phyloP scores from a whole-genome alignment of 2,888 invertebrate species.

The Drosophila mettleri region DNA sequence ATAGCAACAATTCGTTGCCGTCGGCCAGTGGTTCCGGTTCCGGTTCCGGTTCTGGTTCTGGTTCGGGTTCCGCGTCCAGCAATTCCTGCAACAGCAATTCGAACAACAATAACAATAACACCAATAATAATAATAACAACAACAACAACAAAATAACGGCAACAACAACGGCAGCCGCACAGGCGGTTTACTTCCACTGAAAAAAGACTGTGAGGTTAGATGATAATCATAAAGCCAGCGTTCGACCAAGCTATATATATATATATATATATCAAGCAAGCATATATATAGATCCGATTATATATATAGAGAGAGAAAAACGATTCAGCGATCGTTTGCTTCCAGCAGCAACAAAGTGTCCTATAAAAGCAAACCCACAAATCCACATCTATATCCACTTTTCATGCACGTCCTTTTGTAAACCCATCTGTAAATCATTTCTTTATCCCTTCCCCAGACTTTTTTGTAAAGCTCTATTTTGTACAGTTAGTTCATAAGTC shows the following conservation, averaged over 20 bases:
- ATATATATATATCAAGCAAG: constrained; percentile 5
- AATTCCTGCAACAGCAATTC: constrained; percentile 71
- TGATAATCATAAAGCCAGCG: constrained; percentile 87
- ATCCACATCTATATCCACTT: not conserved
- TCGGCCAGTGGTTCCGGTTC: constrained; percentile 60
- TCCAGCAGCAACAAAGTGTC: constrained; percentile 56
- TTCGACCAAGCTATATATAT: constrained; percentile 27
- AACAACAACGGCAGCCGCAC: constrained; percentile 56
- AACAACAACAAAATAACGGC: constrained; percentile 59
- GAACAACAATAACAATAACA: constrained; percentile 65
- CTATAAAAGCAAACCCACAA: constrained; percentile 20
- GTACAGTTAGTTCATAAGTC: constrained; percentile 69
- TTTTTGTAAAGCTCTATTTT: constrained; percentile 46
- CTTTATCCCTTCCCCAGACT: not conserved
- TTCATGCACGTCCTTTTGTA: constrained; percentile 9
- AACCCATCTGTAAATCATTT: constrained; percentile 8
- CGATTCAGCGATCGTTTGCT: constrained; percentile 38
- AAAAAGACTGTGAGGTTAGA: constrained; percentile 95
- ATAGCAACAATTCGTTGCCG: constrained; percentile 72
- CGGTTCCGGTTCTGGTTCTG: constrained; percentile 64
- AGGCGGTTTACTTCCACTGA: constrained; percentile 87
- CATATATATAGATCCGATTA: constrained; percentile 2
- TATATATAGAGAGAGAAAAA: not conserved
- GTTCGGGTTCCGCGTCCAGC: constrained; percentile 62
- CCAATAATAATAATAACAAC: constrained; percentile 58